Percentiles rank a stretch among this genome's conserved stretches.
phyloP scores from a whole-genome alignment of 2,888 invertebrate species.

The Drosophila aldrichi region DNA sequence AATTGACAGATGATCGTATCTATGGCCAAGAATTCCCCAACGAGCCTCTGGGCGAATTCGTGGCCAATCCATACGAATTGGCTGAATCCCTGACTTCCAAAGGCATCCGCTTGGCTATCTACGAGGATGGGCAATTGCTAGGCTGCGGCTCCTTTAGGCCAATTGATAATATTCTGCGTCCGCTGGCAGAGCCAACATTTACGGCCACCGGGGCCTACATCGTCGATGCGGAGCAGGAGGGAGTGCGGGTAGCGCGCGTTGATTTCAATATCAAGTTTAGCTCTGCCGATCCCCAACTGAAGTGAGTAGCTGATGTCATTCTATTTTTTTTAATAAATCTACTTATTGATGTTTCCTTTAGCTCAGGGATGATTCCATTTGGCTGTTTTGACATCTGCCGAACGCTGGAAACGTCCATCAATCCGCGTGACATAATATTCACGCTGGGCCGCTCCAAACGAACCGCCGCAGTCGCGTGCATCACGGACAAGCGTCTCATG shows the following conservation, averaged over 20 bases:
- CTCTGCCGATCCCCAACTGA: slow-evolving; percentile 60
- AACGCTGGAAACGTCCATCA: slow-evolving; percentile 61
- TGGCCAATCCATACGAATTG: slow-evolving; percentile 59
- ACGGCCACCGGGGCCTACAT: slow-evolving; percentile 50
- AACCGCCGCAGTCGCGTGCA: slow-evolving; percentile 41
- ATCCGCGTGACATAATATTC: slow-evolving; percentile 73
- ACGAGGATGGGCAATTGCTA: slow-evolving; percentile 16
- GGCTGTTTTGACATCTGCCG: slow-evolving; percentile 67
- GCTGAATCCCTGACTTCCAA: slow-evolving; percentile 34
- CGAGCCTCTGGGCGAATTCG: slow-evolving; percentile 36
- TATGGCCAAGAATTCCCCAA: slow-evolving; percentile 21
- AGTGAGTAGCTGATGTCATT: slow-evolving; percentile 50
- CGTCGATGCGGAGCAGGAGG: slow-evolving; percentile 39
- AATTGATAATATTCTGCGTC: slow-evolving; percentile 51
- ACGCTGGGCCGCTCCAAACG: slow-evolving; percentile 66
- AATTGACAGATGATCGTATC: slow-evolving; percentile 43
- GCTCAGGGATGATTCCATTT: slow-evolving; percentile 27
- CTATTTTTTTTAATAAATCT: fast-evolving
- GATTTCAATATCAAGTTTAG: slow-evolving; percentile 65
- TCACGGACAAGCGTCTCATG: slow-evolving; percentile 62
- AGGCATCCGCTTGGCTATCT: slow-evolving; percentile 47
- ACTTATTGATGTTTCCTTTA: background rate
- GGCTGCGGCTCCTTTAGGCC: slow-evolving; percentile 63
- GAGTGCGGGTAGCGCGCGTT: slow-evolving; percentile 55
- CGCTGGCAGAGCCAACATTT: slow-evolving; percentile 57